Base-by-base conservation (phyloP, 2,888 invertebrate species). In the Xanthorhoe designata region DNA sequence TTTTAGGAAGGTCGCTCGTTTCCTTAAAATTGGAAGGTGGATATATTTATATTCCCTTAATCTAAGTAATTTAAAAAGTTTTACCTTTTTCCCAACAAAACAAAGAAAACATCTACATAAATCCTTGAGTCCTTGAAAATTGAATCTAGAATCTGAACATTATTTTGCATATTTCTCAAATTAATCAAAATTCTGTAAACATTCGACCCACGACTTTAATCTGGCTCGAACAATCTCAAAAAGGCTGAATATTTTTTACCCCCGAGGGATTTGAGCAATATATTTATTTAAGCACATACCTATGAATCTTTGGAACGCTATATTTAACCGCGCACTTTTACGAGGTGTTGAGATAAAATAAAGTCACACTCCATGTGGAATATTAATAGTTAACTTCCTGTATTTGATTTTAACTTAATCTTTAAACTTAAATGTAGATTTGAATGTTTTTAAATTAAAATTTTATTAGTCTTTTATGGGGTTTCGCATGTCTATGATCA, bases 261-360 rank as follows among this genome's bases (percentile, higher is more conserved):
- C 29, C 17, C 49, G 1, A 52, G 49, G 61, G 66, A 63, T 57
- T 60, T 57, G 15, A 32, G 59, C 61, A 58, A 63, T 63, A 67
- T 67, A 71, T 72, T 77, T 78, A 74, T 74, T 73, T 71, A 76
- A 78, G 71, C 47, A 73, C 74, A 62, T 65, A 53, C 70, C 74
- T 73, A 76, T 79, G 73, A 77, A 81, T 79, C 76, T 76, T 72
- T 73, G 65, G 70, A 68, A 70, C 73, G 69, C 80, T 70, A 81
- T 82, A 81, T 79, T 81, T 81, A 73, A 76, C 74, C 72, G 75
- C 76, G 78, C 79, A 80, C 82, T 77, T 83, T 85, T 86, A 85
- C 86, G 83, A 84, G 72, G 78, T 78, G 77, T 76, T 67, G 78
- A 78, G 79, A 84, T 86, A 83, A 88, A 87, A 87, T 86, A 85